Evolutionary conservation across 1,140 invertebrate genomes (phyloP).

Genomic region (Lithobius niger): DNA sequence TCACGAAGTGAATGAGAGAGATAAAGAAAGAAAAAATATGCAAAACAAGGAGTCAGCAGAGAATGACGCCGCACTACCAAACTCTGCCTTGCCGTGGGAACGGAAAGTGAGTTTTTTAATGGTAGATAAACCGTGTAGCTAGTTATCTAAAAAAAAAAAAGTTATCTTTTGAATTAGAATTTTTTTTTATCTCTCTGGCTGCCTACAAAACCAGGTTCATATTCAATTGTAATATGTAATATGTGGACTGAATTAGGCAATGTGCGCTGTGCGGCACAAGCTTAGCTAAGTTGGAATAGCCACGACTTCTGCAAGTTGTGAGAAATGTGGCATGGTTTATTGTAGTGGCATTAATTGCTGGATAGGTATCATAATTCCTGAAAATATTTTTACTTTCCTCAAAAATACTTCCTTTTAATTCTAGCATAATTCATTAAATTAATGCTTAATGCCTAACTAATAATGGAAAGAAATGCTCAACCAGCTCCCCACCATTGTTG

Average conservation of each 20-base stretch:
- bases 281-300: background rate
- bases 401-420: no score
- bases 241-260: background rate
- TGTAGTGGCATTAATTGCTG: no score
- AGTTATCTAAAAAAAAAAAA: background rate
- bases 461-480: no score
- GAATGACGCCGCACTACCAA: conserved; percentile 5
- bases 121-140: no score
- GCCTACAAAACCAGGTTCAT: background rate
- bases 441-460: no score
- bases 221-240: background rate
- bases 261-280: background rate
- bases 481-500: no score
- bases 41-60: background rate
- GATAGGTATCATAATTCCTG: no score
- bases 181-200: conserved; percentile 1
- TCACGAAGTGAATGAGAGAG: conserved; percentile 16
- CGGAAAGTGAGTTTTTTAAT: conserved; percentile 8
- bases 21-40: conserved; percentile 10
- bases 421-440: no score
- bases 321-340: no score
- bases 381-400: no score
- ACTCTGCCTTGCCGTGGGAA: conserved; percentile 17
- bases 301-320: no score
- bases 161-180: background rate